These are phyloP conservation scores for Amazona guildingii DNA, from an alignment of 2,113 vertebrate species.

Conservation along the genomic window DNA sequence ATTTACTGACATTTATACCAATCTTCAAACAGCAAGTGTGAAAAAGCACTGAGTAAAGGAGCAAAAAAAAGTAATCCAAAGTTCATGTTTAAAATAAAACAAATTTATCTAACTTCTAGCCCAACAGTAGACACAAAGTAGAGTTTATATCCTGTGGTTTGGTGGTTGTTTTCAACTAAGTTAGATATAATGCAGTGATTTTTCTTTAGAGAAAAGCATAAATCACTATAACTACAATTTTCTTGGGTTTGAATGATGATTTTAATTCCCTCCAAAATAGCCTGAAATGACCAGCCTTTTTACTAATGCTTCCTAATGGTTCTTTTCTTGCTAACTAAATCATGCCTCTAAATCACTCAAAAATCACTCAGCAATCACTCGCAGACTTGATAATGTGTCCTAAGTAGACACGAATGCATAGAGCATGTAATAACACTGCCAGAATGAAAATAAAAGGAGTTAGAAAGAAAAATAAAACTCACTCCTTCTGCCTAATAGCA, in stretches of 20 bases:
- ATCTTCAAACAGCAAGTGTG: background rate
- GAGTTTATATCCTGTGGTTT: background rate
- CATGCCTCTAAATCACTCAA: slow-evolving; percentile 40
- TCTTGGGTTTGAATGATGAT: background rate
- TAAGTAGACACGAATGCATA: background rate
- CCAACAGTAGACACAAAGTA: background rate
- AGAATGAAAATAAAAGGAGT: background rate
- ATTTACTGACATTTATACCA: background rate
- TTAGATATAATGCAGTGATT: background rate
- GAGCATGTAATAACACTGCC: background rate
- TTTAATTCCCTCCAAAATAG: background rate
- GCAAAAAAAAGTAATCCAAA: background rate
- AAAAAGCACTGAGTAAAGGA: background rate
- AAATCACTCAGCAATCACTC: slow-evolving; percentile 18
- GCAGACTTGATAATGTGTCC: background rate
- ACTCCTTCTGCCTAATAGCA: background rate
- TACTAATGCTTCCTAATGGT: slow-evolving; percentile 20
- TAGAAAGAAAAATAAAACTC: background rate
- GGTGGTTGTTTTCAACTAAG: background rate
- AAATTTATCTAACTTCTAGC: background rate
- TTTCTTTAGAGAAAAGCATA: slow-evolving; percentile 5
- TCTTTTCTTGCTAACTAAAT: slow-evolving; percentile 37
- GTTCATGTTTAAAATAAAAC: slow-evolving; percentile 1
- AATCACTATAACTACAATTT: background rate
- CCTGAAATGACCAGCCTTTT: slow-evolving; percentile 14